Base-by-base conservation (phyloP, 2,113 vertebrate genomes). In the Oxyura jamaicensis region DNA sequence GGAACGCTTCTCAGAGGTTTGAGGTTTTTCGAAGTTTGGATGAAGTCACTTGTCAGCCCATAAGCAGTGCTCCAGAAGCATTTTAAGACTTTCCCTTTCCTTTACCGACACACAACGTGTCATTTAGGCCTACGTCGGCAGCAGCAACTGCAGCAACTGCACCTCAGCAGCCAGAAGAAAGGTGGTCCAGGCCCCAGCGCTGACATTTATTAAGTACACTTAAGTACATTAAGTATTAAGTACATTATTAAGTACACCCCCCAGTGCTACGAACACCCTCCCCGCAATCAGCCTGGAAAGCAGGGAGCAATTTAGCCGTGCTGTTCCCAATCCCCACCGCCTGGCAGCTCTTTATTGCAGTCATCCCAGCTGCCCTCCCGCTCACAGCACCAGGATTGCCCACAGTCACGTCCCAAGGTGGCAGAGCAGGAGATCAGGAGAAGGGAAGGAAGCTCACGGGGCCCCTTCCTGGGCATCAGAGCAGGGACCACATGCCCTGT, bases 51-150 rank as follows among this genome's bases (percentile, higher is more conserved):
- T 50, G 26, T 58, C 68, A 94, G 81, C 62, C 85, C 2, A 1
- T 33, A 80, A 77, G 63, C 73, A 35, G 25, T 10, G 44, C 11
- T 67, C 63, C 59, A 73, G 26, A 65, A 25, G 16, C 65, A 88
- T 31, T 41, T 59, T 58, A 53, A 86, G 88, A 94, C 95, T 94
- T 95, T 95, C 90, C 72, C 94, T 96, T 93, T 85, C 80, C 66
- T 67, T 86, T 66, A 7, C 31, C 7, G 67, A 80, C 2, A 5
- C 68, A 28, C 63, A 52, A 29, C 1, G 2, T 5, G 5, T 8
- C 26, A 73, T 72, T 59, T 0, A 0, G 44, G 50, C 23, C 85
- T 56, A 21, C 31, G 73, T 50, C 68, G 50, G 65, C 65, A 67
- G 41, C 35, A 46, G 7, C 14, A 8, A 46, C 31, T 33, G 41